Evolutionary conservation across 2,113 vertebrate genomes (phyloP), one percentile per base, ranked within the genome.

Genomic region (Theropithecus gelada): DNA sequence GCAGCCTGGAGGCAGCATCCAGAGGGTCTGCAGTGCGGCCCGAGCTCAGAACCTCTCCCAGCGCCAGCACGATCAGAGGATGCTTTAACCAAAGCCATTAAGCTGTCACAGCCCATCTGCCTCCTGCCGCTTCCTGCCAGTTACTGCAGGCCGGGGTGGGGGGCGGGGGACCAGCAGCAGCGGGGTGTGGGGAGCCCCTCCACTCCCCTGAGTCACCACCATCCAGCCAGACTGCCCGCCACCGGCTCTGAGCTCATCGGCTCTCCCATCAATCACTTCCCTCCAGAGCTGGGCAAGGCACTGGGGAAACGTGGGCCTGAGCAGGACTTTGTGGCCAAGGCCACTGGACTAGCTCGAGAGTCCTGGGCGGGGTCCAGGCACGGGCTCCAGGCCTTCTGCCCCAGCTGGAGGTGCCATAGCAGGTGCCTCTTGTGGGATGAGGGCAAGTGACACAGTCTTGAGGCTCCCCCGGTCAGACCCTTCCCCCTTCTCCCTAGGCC

Each of bases 161-260:
- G 9, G 5, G 16, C 1, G 16, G 50, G 1, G 59, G 25, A 10
- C 10, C 45, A 61, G 59, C 25, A 61, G 59, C 59, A 30, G 59
- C 25, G 0, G 59, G 59, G 59, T 61, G 25, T 27, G 25, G 3
- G 43, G 43, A 61, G 48, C 0, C 10, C 72, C 32, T n/a, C 84
- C 25, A 8, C 78, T 76, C 61, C 78, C 0, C 66, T 35, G 86
- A 97, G 98, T 97, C 95, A 91, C 52, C 8, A 40, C 96, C 27
- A 11, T 13, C 95, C 79, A 85, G 97, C 98, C 98, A 96, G 97
- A 92, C 89, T 3, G 13, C 40, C 90, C 25, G 0, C 48, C 9
- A 8, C 97, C 95, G 55, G 97, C 98, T 97, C 98, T 96, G 96
- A 95, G 97, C 96, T 98, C 97, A 94, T 93, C 81, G 57, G 90